Conservation (phyloP, 2,797 vertebrate genomes). For the Fistularia commersonii region DNA sequence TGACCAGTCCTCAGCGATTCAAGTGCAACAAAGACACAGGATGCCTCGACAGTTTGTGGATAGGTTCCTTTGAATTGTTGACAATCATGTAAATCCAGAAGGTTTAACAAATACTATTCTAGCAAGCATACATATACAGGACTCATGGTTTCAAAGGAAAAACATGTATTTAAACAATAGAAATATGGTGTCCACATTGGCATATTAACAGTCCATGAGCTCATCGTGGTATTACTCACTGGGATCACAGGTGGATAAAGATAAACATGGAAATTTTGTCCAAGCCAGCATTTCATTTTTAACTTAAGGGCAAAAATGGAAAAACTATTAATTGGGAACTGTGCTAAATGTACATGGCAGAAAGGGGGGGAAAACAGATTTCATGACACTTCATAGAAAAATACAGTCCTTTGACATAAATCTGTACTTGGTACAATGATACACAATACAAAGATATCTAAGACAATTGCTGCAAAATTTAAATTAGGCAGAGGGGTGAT, state of each 20-base stretch:
- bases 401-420: slow-evolving; percentile 51
- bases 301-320: no score
- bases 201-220: no score
- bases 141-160: slow-evolving; percentile 17
- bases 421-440: slow-evolving; percentile 42
- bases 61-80: slow-evolving; percentile 19
- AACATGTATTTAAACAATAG: slow-evolving; percentile 10
- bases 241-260: background rate
- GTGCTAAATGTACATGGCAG: slow-evolving; percentile 48
- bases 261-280: background rate
- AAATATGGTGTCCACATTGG: no score
- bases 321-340: slow-evolving; percentile 7
- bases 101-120: slow-evolving; percentile 67
- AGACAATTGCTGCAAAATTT: slow-evolving; percentile 8
- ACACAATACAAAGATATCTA: slow-evolving; percentile 42
- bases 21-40: slow-evolving; percentile 67
- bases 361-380: slow-evolving; percentile 24
- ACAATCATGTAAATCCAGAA: slow-evolving; percentile 46
- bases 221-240: slow-evolving; percentile 9
- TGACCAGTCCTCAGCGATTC: slow-evolving; percentile 50
- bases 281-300: slow-evolving; percentile 13
- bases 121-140: slow-evolving; percentile 34
- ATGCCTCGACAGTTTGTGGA: slow-evolving; percentile 32
- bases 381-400: slow-evolving; percentile 35
- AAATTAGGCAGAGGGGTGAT: background rate